A percentile compares a stretch with the other conserved stretches of the same genome.
phyloP scores from a whole-genome alignment of 2,113 vertebrate species.

The Edolisoma coerulescens region DNA sequence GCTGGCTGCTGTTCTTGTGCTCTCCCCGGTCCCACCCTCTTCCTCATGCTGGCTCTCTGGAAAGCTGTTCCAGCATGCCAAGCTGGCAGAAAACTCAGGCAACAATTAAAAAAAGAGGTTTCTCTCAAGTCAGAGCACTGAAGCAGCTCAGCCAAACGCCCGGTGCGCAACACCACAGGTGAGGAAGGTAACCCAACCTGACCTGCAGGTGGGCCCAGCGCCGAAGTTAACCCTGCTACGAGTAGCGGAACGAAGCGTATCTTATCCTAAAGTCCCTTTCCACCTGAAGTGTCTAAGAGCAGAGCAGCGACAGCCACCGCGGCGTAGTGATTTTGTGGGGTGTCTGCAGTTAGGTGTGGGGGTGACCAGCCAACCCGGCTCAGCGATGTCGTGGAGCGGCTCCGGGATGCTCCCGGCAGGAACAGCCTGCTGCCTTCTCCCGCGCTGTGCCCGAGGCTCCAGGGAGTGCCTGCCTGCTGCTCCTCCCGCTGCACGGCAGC shows the following conservation, averaged over 20 bases:
- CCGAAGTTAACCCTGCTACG: background rate
- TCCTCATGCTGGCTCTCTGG: constrained; percentile 28
- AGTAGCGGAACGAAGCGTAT: rapidly evolving
- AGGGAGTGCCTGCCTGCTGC: rapidly evolving
- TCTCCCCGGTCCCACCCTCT: constrained; percentile 42
- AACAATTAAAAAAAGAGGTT: background rate
- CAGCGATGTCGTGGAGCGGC: rapidly evolving
- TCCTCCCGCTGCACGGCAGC: background rate
- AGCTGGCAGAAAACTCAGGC: background rate
- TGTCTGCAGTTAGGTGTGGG: rapidly evolving
- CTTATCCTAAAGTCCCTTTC: background rate
- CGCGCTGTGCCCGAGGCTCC: rapidly evolving
- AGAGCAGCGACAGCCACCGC: background rate
- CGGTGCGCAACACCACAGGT: background rate
- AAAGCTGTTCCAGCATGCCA: constrained; percentile 11
- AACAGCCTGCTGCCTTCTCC: background rate
- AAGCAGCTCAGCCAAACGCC: background rate
- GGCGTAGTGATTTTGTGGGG: background rate
- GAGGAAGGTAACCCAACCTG: background rate
- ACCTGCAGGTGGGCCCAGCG: background rate
- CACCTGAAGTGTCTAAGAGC: background rate
- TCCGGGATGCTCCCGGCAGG: rapidly evolving
- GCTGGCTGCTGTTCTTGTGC: background rate
- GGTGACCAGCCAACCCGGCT: background rate
- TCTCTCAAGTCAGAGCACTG: background rate